Percentiles rank a stretch among this genome's conserved stretches.
phyloP scores from a whole-genome alignment of 1,140 invertebrate genomes.

The Panulirus ornatus region DNA sequence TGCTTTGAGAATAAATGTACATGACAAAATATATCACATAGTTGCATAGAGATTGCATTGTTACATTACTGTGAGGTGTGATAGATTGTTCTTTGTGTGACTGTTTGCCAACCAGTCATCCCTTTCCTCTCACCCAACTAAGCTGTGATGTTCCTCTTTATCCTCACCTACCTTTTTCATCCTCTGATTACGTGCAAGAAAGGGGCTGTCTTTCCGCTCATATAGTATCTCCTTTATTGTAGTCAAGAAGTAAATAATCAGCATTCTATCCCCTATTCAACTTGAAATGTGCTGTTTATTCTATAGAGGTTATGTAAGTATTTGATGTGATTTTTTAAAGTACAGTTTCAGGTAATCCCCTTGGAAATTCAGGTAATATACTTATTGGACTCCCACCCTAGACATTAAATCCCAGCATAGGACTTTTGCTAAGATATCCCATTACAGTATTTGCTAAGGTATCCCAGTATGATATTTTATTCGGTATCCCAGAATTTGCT shows the following conservation, averaged over 20 bases:
- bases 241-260: conserved; percentile 57
- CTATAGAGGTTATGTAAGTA: conserved; percentile 60
- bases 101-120: conserved; percentile 32
- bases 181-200: conserved; percentile 66
- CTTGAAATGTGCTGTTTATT: conserved; percentile 65
- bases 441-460: conserved; percentile 49
- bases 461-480: conserved; percentile 30
- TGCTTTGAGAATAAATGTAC: neutral
- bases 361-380: conserved; percentile 68
- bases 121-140: conserved; percentile 29
- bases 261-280: conserved; percentile 64
- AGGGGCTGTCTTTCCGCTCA: conserved; percentile 70
- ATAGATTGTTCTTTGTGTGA: conserved; percentile 43
- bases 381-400: conserved; percentile 50
- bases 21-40: conserved; percentile 16
- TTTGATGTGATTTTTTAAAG: conserved; percentile 64
- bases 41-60: neutral
- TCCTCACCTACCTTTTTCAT: conserved; percentile 59
- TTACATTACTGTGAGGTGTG: conserved; percentile 40
- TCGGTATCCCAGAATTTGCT: neutral
- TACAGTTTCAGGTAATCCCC: conserved; percentile 70
- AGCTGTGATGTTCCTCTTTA: conserved; percentile 55
- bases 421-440: conserved; percentile 45
- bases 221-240: conserved; percentile 68
- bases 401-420: conserved; percentile 29